phyloP scores from a whole-genome alignment of 2,888 invertebrate genomes.

The Byasa hedistus region DNA sequence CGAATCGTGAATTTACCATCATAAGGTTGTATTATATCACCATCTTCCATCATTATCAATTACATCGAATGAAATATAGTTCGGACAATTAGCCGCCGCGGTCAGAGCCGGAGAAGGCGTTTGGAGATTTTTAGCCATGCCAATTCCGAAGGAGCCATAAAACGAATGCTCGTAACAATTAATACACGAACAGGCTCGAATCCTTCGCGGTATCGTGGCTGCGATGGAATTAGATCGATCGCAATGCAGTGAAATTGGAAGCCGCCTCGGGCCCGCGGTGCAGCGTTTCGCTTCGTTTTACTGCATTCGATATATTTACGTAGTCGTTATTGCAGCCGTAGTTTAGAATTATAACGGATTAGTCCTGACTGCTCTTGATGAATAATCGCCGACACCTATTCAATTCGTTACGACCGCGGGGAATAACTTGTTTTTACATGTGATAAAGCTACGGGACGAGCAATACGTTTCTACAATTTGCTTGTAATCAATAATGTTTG shows the following conservation, averaged over 20 bases:
- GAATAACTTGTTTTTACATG: background rate
- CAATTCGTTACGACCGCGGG: background rate
- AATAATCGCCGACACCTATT: background rate
- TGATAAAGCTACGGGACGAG: background rate
- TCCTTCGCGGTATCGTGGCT: slow-evolving; percentile 41
- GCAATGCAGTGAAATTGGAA: slow-evolving; percentile 67
- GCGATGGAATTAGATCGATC: slow-evolving; percentile 61
- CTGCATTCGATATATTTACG: slow-evolving; percentile 76
- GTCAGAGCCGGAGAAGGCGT: background rate
- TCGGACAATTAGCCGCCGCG: background rate
- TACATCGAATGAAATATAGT: too few species aligned
- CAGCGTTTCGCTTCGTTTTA: slow-evolving; percentile 50
- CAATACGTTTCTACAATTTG: background rate
- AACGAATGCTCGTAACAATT: slow-evolving; percentile 30
- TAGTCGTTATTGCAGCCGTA: slow-evolving; percentile 39
- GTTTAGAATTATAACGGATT: slow-evolving; percentile 3
- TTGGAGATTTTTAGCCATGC: background rate
- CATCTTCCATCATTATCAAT: too few species aligned
- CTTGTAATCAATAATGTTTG: too few species aligned
- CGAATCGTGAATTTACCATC: too few species aligned
- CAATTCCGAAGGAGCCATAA: slow-evolving; percentile 1
- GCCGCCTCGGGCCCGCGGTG: slow-evolving; percentile 42
- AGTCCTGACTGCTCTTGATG: background rate
- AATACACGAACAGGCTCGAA: slow-evolving; percentile 41
- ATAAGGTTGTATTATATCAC: too few species aligned